Base-by-base conservation (phyloP, 2,888 invertebrate genomes). In the Anorthoa munda region DNA sequence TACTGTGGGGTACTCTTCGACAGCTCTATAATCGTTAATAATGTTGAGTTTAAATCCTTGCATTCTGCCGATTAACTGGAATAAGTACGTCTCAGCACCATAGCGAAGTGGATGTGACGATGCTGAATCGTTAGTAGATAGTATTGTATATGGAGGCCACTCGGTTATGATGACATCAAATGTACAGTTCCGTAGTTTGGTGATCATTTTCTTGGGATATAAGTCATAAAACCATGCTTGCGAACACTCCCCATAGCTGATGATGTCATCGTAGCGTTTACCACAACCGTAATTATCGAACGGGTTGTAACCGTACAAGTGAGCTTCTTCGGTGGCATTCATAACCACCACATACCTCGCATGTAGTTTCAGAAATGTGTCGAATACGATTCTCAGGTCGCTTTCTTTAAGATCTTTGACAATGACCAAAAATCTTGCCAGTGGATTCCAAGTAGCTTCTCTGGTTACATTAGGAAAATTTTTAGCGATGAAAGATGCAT, bases 211-310 rank as follows among this genome's bases (percentile, higher is more conserved):
- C 4, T 85, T 31, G 2, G 89, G 89, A 75, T 87, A 93, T 11
- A 93, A 72, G 59, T 88, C 77, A 39, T 65, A 31, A 63, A 31
- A 18, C 56, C 65, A 4, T 78, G 79, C 60, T 18, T 81, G 65
- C 4, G 75, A 75, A 79, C 94, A 94, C 72, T 90, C 87, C 7
- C 94, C 95, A 4, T 87, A 86, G 55, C 86, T 79, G 39, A 91
- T 90, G 4, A 94, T 79, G 50, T 83, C 76, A 15, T 88, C 84
- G 66, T 90, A 94, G 39, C 87, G 84, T 75, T 89, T 90, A 17
- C 95, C 95, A 61, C 95, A 95, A 0, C 89, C 89, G 60, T 89
- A 92, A 68, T 94, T 91, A 69, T 92, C 91, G 58, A 88, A 94
- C 0, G 94, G 92, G 75, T 94, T 92, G 75, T 93, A 95, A 2